These are phyloP conservation scores for Coremacera marginata DNA, from an alignment of 2,888 invertebrate genomes.

Conservation along the genomic window DNA sequence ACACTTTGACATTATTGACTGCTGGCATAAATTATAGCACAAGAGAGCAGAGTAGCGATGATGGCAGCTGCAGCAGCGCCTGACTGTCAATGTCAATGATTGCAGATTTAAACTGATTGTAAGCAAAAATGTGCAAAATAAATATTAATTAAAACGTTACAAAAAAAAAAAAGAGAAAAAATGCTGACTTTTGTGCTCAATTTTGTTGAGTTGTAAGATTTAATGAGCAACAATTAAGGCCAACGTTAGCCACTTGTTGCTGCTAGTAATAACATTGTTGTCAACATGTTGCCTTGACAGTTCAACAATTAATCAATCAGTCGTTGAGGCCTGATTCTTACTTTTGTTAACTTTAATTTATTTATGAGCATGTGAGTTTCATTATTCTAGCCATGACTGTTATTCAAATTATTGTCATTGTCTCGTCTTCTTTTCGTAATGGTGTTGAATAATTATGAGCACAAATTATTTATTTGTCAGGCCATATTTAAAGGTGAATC, in stretches of 20 bases:
- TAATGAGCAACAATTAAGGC: too few relatives aligned
- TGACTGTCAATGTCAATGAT: background rate
- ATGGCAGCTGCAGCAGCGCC: background rate
- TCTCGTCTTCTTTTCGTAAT: too few relatives aligned
- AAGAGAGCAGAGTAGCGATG: background rate
- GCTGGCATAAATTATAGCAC: constrained; percentile 10
- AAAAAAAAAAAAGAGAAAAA: too few relatives aligned
- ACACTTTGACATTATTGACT: background rate
- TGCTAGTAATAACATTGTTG: background rate
- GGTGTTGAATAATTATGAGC: too few relatives aligned
- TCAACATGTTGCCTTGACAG: background rate
- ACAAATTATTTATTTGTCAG: too few relatives aligned
- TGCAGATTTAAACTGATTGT: too few relatives aligned
- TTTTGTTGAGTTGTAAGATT: too few relatives aligned
- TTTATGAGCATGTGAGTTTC: background rate
- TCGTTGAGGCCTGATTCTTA: background rate
- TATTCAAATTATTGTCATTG: too few relatives aligned
- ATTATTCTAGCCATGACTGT: background rate
- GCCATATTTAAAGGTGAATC: background rate
- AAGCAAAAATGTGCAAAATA: too few relatives aligned
- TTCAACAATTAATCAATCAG: background rate
- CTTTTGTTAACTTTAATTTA: background rate
- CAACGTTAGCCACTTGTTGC: background rate
- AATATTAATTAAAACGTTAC: too few relatives aligned
- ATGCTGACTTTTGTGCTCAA: too few relatives aligned